phyloP scores from a whole-genome alignment of 2,888 invertebrate genomes.

The Fragum whitleyi region DNA sequence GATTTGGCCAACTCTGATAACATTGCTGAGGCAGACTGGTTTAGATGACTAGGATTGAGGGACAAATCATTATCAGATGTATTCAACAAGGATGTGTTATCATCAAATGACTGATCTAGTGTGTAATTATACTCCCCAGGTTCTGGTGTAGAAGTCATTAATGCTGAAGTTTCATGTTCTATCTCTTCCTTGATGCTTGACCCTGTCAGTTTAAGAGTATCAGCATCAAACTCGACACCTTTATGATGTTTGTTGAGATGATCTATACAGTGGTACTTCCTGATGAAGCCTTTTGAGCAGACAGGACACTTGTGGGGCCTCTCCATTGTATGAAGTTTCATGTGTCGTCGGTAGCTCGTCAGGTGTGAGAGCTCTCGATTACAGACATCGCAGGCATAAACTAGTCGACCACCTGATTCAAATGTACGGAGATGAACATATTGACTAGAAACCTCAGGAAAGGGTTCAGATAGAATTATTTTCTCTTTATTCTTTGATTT shows the following conservation, averaged over 20 bases:
- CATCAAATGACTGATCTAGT: slow-evolving; percentile 54
- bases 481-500: slow-evolving; percentile 48
- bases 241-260: slow-evolving; percentile 64
- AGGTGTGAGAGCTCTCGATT: slow-evolving; percentile 62
- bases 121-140: slow-evolving; percentile 64
- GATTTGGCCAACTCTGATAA: slow-evolving; percentile 61
- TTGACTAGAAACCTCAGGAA: not conserved
- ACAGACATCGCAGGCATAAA: slow-evolving; percentile 64
- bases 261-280: slow-evolving; percentile 66
- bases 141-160: slow-evolving; percentile 35
- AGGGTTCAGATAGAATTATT: not conserved
- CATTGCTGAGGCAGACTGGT: slow-evolving; percentile 65
- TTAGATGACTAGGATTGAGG: slow-evolving; percentile 45
- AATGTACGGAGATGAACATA: slow-evolving; percentile 51
- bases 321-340: slow-evolving; percentile 64
- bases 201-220: slow-evolving; percentile 46
- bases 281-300: slow-evolving; percentile 60
- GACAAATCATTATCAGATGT: slow-evolving; percentile 46
- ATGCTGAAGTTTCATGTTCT: slow-evolving; percentile 32
- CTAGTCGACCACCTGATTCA: slow-evolving; percentile 60
- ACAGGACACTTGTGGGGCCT: slow-evolving; percentile 63
- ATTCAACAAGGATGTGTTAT: slow-evolving; percentile 7
- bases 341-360: slow-evolving; percentile 64
- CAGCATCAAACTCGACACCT: slow-evolving; percentile 56
- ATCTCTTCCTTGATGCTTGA: slow-evolving; percentile 2